phyloP scores from a whole-genome alignment of 2,888 invertebrate species.

The Mesoligia furuncula region DNA sequence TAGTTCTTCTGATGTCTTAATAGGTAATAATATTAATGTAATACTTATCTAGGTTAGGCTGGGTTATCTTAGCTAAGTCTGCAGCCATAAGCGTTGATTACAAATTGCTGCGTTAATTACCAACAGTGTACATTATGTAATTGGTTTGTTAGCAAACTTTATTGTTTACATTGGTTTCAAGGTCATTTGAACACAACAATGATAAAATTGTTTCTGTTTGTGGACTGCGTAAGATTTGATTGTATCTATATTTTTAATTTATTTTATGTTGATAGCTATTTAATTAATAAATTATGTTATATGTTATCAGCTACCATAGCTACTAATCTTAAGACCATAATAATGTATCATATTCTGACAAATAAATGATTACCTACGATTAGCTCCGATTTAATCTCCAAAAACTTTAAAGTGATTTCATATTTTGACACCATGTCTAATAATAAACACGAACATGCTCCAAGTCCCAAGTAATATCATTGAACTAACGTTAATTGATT shows the following conservation, averaged over 20 bases:
- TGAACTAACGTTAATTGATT: conserved; percentile 4
- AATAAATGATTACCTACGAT: neutral
- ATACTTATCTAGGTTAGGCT: conserved; percentile 59
- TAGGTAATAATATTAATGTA: conserved; percentile 42
- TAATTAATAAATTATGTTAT: conserved; percentile 15
- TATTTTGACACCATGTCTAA: neutral
- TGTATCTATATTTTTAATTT: conserved; percentile 9
- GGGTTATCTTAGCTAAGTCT: conserved; percentile 56
- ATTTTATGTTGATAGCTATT: neutral
- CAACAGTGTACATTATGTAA: conserved; percentile 50
- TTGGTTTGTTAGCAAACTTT: conserved; percentile 31
- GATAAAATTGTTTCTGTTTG: conserved; percentile 45
- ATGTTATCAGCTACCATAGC: neutral
- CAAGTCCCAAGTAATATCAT: neutral
- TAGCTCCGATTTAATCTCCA: neutral
- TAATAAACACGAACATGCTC: neutral
- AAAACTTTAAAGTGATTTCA: neutral
- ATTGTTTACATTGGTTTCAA: conserved; percentile 52
- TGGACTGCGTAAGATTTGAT: conserved; percentile 5
- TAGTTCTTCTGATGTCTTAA: conserved; percentile 33
- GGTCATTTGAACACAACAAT: conserved; percentile 29
- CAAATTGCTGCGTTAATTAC: conserved; percentile 46
- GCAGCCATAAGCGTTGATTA: conserved; percentile 48
- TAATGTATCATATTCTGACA: neutral
- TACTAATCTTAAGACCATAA: neutral